Conservation (phyloP, 2,797 vertebrate species). For the Parauchenoglanis ngamensis region DNA sequence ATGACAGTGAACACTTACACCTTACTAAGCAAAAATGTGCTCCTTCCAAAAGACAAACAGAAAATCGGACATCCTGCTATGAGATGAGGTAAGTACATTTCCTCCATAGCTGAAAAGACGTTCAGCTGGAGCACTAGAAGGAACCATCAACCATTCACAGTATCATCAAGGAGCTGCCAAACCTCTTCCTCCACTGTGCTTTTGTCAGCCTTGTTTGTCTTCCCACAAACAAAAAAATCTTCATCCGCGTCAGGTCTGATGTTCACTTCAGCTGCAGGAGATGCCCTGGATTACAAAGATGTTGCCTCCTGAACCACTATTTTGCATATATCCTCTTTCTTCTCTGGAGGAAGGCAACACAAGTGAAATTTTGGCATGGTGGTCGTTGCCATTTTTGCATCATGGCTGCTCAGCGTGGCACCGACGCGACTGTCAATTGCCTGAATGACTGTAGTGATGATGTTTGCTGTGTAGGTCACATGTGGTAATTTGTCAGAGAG, state of each 20-base stretch:
- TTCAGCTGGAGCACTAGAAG: conserved; percentile 42
- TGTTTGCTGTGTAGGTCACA: conserved; percentile 21
- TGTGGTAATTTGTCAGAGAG: not conserved
- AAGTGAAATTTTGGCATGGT: conserved; percentile 41
- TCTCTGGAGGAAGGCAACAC: conserved; percentile 34
- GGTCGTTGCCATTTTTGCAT: not conserved
- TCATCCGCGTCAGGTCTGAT: not conserved
- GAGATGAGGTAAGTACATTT: conserved; percentile 17
- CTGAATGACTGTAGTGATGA: conserved; percentile 38
- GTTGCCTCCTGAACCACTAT: conserved; percentile 36
- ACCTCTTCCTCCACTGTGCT: no score
- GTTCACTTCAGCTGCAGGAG: not conserved
- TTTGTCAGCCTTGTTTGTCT: no score
- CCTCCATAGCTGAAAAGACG: conserved; percentile 36
- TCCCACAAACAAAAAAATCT: not conserved
- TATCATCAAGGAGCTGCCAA: no score
- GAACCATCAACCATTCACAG: not conserved
- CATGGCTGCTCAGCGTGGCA: conserved; percentile 20
- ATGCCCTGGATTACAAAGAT: not conserved
- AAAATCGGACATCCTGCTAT: conserved; percentile 36
- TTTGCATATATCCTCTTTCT: conserved; percentile 29
- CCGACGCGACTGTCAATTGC: not conserved
- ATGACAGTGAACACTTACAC: no score
- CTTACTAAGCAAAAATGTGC: no score
- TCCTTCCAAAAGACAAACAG: no score